phyloP scores from a whole-genome alignment of 1,140 invertebrate species.

The Ridgeia piscesae region DNA sequence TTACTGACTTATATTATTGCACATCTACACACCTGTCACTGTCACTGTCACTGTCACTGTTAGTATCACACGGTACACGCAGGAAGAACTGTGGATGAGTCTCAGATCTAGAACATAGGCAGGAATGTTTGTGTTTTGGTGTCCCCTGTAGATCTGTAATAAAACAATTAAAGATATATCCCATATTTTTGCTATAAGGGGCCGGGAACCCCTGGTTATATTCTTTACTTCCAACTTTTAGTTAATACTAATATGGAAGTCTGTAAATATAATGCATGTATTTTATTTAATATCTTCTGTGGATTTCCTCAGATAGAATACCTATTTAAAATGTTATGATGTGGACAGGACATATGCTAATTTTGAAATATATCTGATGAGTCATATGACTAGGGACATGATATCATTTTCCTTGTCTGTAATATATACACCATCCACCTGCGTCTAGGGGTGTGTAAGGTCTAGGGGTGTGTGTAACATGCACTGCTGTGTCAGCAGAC shows the following conservation, averaged over 20 bases:
- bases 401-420: not conserved
- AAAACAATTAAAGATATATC: not conserved
- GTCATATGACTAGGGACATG: not conserved
- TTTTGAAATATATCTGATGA: not conserved
- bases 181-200: not conserved
- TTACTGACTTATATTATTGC: not conserved
- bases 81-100: not conserved
- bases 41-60: too few species aligned
- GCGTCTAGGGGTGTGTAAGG: too few species aligned
- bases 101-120: not conserved
- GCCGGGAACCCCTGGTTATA: too few species aligned
- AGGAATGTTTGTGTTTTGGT: not conserved
- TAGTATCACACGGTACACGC: not conserved
- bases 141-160: not conserved
- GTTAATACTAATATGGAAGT: too few species aligned
- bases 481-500: too few species aligned
- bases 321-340: not conserved
- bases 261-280: too few species aligned
- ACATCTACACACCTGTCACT: too few species aligned
- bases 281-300: not conserved
- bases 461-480: not conserved
- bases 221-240: too few species aligned
- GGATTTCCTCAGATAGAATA: not conserved
- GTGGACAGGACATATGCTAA: not conserved
- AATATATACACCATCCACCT: too few species aligned